Evolutionary conservation across 2,888 invertebrate species (phyloP).

Genomic region (Machimus rusticus): DNA sequence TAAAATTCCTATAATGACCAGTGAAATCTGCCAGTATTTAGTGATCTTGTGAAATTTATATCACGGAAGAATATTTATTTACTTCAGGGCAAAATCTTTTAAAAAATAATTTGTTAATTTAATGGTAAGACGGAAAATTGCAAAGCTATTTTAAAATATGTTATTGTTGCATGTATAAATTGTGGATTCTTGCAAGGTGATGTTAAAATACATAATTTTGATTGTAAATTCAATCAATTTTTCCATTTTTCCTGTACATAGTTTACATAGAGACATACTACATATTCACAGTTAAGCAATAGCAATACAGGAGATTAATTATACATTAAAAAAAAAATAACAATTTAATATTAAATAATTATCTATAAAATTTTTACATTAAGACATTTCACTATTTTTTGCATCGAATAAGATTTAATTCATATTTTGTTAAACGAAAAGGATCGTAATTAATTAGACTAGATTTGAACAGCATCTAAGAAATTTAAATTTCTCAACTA

Average conservation of each 20-base stretch:
- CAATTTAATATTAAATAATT: not conserved
- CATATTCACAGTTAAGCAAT: not conserved
- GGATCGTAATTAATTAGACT: not conserved
- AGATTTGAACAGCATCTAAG: not conserved
- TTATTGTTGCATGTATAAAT: no score
- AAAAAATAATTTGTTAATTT: no score
- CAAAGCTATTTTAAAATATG: no score
- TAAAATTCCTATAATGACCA: not conserved
- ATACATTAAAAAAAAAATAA: not conserved
- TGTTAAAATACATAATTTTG: not conserved
- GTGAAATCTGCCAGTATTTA: no score
- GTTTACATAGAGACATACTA: not conserved
- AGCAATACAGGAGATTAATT: not conserved
- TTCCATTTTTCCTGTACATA: not conserved
- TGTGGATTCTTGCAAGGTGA: not conserved
- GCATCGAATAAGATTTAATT: not conserved
- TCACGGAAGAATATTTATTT: no score
- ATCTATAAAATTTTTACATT: not conserved
- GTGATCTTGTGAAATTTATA: no score
- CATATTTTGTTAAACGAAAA: not conserved
- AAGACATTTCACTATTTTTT: not conserved
- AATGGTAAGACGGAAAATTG: no score
- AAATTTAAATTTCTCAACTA: not conserved
- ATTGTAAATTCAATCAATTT: not conserved
- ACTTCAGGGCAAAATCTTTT: no score